Base-by-base conservation (phyloP, 2,888 invertebrate species). In the Pandemis corylana region DNA sequence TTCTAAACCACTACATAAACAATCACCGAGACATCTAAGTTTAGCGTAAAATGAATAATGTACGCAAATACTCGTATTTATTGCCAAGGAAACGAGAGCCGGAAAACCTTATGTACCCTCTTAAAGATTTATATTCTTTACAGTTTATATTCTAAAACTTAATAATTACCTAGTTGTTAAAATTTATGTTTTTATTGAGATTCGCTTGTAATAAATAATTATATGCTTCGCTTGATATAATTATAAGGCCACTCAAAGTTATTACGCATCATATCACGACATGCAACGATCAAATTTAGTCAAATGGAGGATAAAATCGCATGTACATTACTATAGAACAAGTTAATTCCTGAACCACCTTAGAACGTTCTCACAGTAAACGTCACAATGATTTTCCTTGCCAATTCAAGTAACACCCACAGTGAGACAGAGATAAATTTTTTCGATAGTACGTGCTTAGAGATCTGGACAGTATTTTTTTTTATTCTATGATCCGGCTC, bases 61-160 rank as follows among this genome's bases (percentile, higher is more conserved):
- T 65, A 20, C 59, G 64, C 65, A 65, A 36, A 61, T 74, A 20
- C 56, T 56, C 56, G 20, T 56, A 69, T 64, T 73, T 68, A 73
- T 69, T 65, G 61, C 42, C 7, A 36, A 74, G 74, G 74, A 74
- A 74, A 74, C 44, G 61, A 61, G 44, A 61, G 42, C n/a, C 69
- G 36, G 59, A 59, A n/a, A 28, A 69, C 10, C 49, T 65, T 51
- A 59, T 46, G 36, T 64, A 59, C 41, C 13, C 12, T 42, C 20
- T 68, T 44, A 65, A 44, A 62, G 44, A 42, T 6, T 46, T 65
- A 46, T 65, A 65, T 20, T 28, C 28, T 65, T 28, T 12, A 10
- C 20, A 9, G 20, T 53, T 68, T 46, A 42, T n/a, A 61, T 46
- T 61, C 46, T 6, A 46, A 68, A 46, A 13, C 28, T 56, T 13